Conservation (phyloP, 2,797 vertebrate species). For the Oceanodroma leucorhoa region DNA sequence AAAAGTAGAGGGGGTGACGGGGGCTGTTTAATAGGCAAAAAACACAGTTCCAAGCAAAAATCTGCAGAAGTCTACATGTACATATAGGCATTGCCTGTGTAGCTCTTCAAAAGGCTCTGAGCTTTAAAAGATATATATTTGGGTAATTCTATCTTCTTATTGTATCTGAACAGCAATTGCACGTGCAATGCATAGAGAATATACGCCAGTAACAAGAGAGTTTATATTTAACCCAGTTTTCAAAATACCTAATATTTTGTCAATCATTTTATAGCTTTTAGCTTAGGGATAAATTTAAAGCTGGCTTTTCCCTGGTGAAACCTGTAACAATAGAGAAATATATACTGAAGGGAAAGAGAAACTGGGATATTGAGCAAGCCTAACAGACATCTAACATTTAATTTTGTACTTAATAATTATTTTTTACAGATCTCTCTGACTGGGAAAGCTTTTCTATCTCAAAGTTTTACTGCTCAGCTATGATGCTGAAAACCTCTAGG, state of each 20-base stretch:
- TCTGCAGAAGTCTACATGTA: conserved; percentile 9
- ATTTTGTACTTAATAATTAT: conserved; percentile 67
- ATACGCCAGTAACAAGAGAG: conserved; percentile 35
- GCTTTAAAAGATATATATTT: conserved; percentile 43
- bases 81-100: background rate
- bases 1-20: background rate
- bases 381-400: conserved; percentile 72
- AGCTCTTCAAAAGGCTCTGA: conserved; percentile 52
- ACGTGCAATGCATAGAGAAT: conserved; percentile 25
- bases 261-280: conserved; percentile 73
- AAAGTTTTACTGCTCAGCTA: conserved; percentile 54
- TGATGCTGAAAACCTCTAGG: conserved; percentile 28
- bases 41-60: conserved; percentile 17
- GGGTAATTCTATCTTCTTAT: conserved; percentile 37
- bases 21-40: background rate
- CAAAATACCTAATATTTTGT: conserved; percentile 70
- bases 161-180: conserved; percentile 28
- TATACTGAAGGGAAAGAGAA: conserved; percentile 54
- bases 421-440: conserved; percentile 68
- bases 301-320: conserved; percentile 68
- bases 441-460: conserved; percentile 63
- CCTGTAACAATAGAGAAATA: conserved; percentile 61
- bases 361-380: conserved; percentile 61
- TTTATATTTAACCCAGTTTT: conserved; percentile 68
- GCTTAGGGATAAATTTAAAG: conserved; percentile 73